A percentile compares a stretch with the other conserved stretches of the same genome.
Evolutionary conservation across 2,888 invertebrate genomes (phyloP).

Genomic region (Cosmia trapezina): DNA sequence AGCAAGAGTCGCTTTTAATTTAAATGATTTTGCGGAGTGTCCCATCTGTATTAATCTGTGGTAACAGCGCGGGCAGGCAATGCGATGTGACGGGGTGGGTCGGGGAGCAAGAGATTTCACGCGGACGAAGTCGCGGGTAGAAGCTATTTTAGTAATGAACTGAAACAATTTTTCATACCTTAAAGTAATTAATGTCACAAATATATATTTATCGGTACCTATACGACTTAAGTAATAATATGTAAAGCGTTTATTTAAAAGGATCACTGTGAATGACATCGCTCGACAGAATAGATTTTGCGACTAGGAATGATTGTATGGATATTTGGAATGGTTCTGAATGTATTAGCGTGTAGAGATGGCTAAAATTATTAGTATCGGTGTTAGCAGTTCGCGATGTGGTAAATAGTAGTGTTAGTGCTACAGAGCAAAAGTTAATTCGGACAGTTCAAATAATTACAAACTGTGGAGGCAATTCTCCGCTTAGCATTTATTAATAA

Average conservation of each 20-base stretch:
- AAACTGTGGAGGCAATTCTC: conserved; percentile 36
- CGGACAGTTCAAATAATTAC: conserved; percentile 53
- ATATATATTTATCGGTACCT: conserved; percentile 28
- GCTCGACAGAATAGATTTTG: conserved; percentile 43
- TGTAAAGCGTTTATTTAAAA: conserved; percentile 5
- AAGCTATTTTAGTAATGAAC: not conserved
- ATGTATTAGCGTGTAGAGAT: conserved; percentile 66
- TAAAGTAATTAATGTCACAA: conserved; percentile 24
- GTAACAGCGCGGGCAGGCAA: too few relatives aligned
- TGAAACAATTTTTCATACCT: conserved; percentile 33
- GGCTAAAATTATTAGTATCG: conserved; percentile 64
- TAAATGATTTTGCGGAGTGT: too few relatives aligned
- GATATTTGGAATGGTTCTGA: conserved; percentile 67
- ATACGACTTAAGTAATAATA: conserved; percentile 15
- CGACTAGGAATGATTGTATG: conserved; percentile 56
- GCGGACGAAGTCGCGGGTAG: too few relatives aligned
- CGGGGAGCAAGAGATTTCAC: too few relatives aligned
- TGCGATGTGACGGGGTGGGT: too few relatives aligned
- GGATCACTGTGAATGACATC: conserved; percentile 38
- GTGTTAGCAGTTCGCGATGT: conserved; percentile 76
- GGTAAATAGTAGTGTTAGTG: conserved; percentile 68
- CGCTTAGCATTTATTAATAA: conserved; percentile 65
- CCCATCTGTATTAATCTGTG: too few relatives aligned
- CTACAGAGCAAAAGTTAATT: conserved; percentile 48
- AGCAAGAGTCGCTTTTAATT: too few relatives aligned